Base-by-base conservation (phyloP, 1,140 invertebrate species). In the Yoshiicerus persimilis region DNA sequence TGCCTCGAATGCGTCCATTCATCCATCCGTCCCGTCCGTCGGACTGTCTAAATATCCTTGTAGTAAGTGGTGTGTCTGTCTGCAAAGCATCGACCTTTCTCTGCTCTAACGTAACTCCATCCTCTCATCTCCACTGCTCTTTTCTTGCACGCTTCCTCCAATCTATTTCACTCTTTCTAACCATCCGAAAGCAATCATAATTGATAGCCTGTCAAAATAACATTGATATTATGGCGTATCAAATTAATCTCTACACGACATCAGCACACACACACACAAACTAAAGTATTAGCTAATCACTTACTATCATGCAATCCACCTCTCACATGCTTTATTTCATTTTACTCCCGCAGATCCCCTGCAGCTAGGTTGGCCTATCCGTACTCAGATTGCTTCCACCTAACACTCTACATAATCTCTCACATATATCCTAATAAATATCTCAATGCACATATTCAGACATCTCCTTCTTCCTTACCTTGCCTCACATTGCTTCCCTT, bases 181-280 rank as follows among this genome's bases (percentile, higher is more conserved):
- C 38, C 83, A 62, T 84, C 83, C 83, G 83, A 84, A 84, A 84
- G 38, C 83, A 41, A 84, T 84, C 84, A 36, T 86, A 86, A 86
- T 86, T 86, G 84, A 86, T 86, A 86, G 84, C 62, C 84, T 86
- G 84, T 86, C 84, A 86, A 66, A 86, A 86, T 84, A 86, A 86
- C 84, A 86, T 86, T 86, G 84, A 86, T 86, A 86, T 86, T 86
- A 64, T 64, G 84, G 47, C 32, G 84, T 86, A 86, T 86, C 84
- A 86, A 86, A 86, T 86, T 86, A 86, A 86, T 86, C 84, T 86
- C 47, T 86, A 86, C 84, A 86, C 47, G 84, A 66, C 84, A 86
- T 86, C 84, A 86, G 41, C 32, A 66, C 84, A 64, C 84, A 64
- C 38, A 85, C 84, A 86, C 41, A 64, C 62, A 64, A 86, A 62